Base-by-base conservation (phyloP, 37 sponge, comb jelly and placozoan species). In the Ianthella basta region DNA sequence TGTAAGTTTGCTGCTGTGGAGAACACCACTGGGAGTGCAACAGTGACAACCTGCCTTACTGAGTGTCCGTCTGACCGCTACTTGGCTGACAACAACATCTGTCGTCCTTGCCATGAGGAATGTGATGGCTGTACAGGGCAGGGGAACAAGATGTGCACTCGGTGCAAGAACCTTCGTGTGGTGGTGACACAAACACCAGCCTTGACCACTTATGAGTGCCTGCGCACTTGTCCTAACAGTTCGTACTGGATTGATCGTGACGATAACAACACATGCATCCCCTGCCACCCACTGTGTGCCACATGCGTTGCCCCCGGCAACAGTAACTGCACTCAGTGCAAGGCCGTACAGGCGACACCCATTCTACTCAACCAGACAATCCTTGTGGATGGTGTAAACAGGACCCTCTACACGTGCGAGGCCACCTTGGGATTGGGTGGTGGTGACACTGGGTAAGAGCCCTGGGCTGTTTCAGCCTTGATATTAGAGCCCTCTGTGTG, bases 241-340 rank as follows among this genome's bases (percentile, higher is more conserved):
- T 39, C 37, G 19, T 75, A 40, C 40, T 39, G 37, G 50, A 44
- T 40, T 4, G 50, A 36, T 1, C 24, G 8, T 2, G 54, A 75
- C 21, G 70, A 35, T 30, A 18, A 34, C 19, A 15, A 30, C 35
- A 75, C 54, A 0, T 75, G 78, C 78, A 44, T 75, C 14, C 50
- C 23, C 25, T 75, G 78, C 53, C 25, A 75, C 53, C 8, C 5
- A 0, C 41, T 44, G 20, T 85, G 63, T 57, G 41, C 33, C 53
- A n/a, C 59, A 54, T 79, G 80, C 40, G 66, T 88, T 34, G 90
- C 78, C 18, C 82, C 86, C 3, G 86, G 86, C n/a, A 37, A 63
- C 37, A 82, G 34, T 14, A 82, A 86, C 73, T 90, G 90, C 66
- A 82, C 83, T 23, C 14, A 54, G 5, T 90, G 90, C 83, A 29